Base-by-base conservation (phyloP, 2,888 invertebrate genomes). In the Lycocerus yunnanus region DNA sequence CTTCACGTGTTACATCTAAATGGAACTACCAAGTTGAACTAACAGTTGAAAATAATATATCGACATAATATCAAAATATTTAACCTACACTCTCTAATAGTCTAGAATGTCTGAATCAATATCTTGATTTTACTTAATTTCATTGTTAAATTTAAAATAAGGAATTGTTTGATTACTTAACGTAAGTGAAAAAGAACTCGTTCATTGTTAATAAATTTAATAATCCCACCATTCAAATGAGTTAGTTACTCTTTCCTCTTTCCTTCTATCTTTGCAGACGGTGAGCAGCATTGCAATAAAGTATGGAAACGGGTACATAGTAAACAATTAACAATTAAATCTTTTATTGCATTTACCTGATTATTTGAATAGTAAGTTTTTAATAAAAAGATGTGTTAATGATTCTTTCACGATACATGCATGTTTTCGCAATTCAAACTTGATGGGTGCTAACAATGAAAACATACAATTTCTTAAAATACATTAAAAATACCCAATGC, bases 181-280 rank as follows among this genome's bases (percentile, higher is more conserved):
- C 20, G 16, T 18, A 16, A 15, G 13, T 18, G n/a, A 63, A 18
- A 18, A 20, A 63, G 20, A 18, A 18, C 20, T 63, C 16, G n/a
- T 18, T n/a, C 13, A 63, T 18, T 16, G 16, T 63, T 71, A 68
- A 43, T 71, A 70, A 68, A 68, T 60, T 61, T 58, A 21, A 66
- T 72, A 75, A 72, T 69, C 75, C 59, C 69, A 72, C 68, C 72
- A 71, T 78, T 78, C 77, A 24, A 24, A 10, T 70, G 77, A 18
- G 74, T 79, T n/a, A n/a, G n/a, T n/a, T n/a, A n/a, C n/a, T n/a
- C n/a, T 77, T 75, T 74, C 76, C 77, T 11, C 16, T 43, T 78
- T 79, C 80, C 80, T 79, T 80, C 80, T 74, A 79, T 79, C 67
- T 72, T 72, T 63, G 24, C 68, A 68, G n/a, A 20, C 6, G 20